Evolutionary conservation across 2,888 invertebrate species (phyloP).

Genomic region (Drosophila algonquin): DNA sequence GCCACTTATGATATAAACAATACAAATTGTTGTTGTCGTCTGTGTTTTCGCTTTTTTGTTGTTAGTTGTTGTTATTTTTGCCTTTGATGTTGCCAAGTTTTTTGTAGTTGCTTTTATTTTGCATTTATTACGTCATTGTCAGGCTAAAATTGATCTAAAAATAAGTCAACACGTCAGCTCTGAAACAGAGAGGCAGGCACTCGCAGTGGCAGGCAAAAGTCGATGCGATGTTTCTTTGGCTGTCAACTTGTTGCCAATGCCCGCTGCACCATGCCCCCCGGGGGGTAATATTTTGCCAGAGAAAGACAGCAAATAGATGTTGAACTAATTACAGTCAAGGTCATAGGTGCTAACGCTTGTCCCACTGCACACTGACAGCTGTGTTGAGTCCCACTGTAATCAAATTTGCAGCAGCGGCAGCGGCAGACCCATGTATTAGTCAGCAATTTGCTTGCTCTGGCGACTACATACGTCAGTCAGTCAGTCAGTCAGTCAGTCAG

Average conservation of each 20-base stretch:
- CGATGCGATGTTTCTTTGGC: slow-evolving; percentile 17
- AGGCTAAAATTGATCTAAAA: slow-evolving; percentile 80
- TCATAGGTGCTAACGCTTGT: slow-evolving; percentile 23
- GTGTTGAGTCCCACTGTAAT: slow-evolving; percentile 21
- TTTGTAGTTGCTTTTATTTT: slow-evolving; percentile 52
- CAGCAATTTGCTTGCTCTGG: slow-evolving; percentile 35
- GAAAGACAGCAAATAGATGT: slow-evolving; percentile 7
- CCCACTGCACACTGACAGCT: background rate
- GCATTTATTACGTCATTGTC: slow-evolving; percentile 78
- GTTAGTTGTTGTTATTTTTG: slow-evolving; percentile 12
- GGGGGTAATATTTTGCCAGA: slow-evolving; percentile 15
- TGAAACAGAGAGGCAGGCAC: slow-evolving; percentile 26
- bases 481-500: too few relatives aligned
- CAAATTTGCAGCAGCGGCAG: slow-evolving; percentile 30
- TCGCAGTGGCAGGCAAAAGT: slow-evolving; percentile 27
- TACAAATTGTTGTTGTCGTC: slow-evolving; percentile 57
- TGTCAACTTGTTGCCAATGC: slow-evolving; percentile 33
- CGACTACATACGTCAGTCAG: slow-evolving; percentile 40
- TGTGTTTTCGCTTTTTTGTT: slow-evolving; percentile 23
- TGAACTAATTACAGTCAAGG: slow-evolving; percentile 68
- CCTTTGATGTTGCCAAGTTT: slow-evolving; percentile 57
- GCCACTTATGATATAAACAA: slow-evolving; percentile 68
- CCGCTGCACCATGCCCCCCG: background rate
- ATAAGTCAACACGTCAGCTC: slow-evolving; percentile 80
- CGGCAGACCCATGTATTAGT: slow-evolving; percentile 55